These are phyloP conservation scores for Orientallactaga bullata DNA, from an alignment of 2,113 vertebrate genomes.

Conservation along the genomic window DNA sequence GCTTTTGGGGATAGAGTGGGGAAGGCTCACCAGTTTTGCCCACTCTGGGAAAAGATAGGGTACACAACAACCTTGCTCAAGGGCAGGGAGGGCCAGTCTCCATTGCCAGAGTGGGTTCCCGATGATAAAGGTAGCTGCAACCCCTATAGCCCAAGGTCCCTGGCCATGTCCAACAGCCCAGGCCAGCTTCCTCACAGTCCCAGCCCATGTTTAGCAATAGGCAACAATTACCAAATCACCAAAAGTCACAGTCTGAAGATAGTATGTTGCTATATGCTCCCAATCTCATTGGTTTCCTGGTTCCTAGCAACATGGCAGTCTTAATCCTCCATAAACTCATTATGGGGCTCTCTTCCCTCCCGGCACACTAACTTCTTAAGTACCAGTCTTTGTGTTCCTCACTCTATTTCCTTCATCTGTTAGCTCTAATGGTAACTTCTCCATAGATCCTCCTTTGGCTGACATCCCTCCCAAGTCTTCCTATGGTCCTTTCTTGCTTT, in stretches of 20 bases:
- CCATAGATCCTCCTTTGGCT: background rate
- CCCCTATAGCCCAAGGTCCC: too few species aligned
- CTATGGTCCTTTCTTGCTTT: background rate
- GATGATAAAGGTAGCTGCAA: too few species aligned
- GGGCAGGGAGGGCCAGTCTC: too few species aligned
- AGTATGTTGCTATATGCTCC: constrained; percentile 49
- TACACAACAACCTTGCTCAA: too few species aligned
- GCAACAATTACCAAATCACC: constrained; percentile 82
- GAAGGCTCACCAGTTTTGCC: too few species aligned
- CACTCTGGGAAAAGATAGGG: too few species aligned
- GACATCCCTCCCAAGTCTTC: background rate
- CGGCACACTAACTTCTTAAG: background rate
- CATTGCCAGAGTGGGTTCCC: too few species aligned
- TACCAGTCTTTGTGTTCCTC: background rate
- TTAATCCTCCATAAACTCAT: too few species aligned
- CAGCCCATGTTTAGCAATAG: too few species aligned
- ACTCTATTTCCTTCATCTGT: background rate
- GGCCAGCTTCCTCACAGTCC: too few species aligned
- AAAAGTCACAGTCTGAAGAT: constrained; percentile 72
- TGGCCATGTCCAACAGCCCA: too few species aligned
- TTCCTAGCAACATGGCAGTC: background rate
- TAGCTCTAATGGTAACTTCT: background rate
- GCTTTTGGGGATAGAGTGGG: too few species aligned
- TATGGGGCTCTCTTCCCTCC: background rate
- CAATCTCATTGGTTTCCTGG: background rate